Conservation (phyloP, 2,888 invertebrate genomes). For the Beris chalybata region DNA sequence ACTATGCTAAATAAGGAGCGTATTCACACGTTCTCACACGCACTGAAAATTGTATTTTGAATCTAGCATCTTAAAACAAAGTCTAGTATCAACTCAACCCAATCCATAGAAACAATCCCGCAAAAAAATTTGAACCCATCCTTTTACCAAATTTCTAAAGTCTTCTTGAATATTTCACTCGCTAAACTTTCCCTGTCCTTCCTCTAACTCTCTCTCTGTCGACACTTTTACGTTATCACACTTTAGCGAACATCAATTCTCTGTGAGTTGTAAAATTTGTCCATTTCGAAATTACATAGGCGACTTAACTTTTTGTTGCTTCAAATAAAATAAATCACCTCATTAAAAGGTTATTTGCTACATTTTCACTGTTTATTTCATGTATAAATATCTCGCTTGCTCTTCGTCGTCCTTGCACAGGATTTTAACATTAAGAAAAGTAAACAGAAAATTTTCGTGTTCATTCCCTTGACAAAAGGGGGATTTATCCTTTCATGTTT, state of each 20-base stretch:
- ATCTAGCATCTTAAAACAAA: too few relatives aligned
- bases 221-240: conserved; percentile 1
- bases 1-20: too few relatives aligned
- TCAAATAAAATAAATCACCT: conserved; percentile 36
- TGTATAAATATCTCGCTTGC: background rate
- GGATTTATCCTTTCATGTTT: too few relatives aligned
- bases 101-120: too few relatives aligned
- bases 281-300: conserved; percentile 33
- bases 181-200: too few relatives aligned
- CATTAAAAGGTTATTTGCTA: conserved; percentile 34
- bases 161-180: too few relatives aligned
- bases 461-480: background rate
- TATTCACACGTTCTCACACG: too few relatives aligned
- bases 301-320: conserved; percentile 36
- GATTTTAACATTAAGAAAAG: background rate
- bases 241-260: conserved; percentile 16
- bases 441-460: conserved; percentile 5
- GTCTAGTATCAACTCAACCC: too few relatives aligned
- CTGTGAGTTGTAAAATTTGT: conserved; percentile 33
- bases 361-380: conserved; percentile 12
- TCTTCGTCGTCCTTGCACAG: background rate
- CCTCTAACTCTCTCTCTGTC: background rate
- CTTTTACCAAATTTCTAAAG: too few relatives aligned
- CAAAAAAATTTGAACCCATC: too few relatives aligned
- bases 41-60: too few relatives aligned